Percentiles rank a stretch among this genome's conserved stretches.
Evolutionary conservation across 2,888 invertebrate genomes (phyloP).

Genomic region (Lypha dubia): DNA sequence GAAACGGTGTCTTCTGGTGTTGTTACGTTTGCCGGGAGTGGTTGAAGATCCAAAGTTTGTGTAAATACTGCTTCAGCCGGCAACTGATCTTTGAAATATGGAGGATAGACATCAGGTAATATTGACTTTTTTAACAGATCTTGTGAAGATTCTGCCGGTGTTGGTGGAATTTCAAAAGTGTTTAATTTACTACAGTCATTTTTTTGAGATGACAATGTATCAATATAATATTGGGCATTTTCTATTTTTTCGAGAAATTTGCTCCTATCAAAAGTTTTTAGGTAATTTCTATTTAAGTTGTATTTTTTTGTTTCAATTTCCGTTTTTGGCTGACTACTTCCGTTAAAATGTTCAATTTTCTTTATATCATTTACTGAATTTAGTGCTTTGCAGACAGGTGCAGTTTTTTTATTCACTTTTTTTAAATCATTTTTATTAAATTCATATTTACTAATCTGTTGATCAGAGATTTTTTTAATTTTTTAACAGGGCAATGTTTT

Average conservation of each 20-base stretch:
- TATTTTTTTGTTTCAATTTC: neutral
- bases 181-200: neutral
- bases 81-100: constrained; percentile 77
- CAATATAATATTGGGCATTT: neutral
- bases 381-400: neutral
- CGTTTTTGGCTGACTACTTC: neutral
- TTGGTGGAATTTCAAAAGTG: neutral
- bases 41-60: neutral
- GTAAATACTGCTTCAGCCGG: constrained; percentile 60
- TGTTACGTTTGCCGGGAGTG: neutral
- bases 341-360: neutral
- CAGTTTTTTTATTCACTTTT: neutral
- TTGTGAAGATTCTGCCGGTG: constrained; percentile 36
- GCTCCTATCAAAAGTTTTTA: constrained; percentile 36
- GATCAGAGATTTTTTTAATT: neutral
- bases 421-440: neutral
- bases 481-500: neutral
- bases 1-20: constrained; percentile 71
- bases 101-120: constrained; percentile 76
- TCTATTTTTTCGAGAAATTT: constrained; percentile 15
- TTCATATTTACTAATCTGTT: neutral
- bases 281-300: neutral
- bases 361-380: neutral
- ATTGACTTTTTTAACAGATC: constrained; percentile 58
- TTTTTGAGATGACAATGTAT: neutral